Evolutionary conservation across 2,797 vertebrate species (phyloP), one percentile per base, ranked within the genome.

Genomic region (Coilia nasus): DNA sequence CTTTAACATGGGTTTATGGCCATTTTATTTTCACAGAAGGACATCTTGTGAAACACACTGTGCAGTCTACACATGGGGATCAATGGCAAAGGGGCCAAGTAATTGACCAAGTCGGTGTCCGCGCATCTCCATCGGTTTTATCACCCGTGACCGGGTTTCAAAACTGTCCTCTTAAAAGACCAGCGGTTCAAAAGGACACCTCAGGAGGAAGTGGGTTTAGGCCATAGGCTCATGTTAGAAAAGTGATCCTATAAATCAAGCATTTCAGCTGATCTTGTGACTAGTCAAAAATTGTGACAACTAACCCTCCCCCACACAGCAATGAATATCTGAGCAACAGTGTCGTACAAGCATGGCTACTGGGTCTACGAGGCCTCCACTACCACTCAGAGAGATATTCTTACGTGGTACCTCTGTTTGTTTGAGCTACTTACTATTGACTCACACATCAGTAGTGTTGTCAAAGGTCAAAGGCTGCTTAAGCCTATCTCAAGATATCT

Each of bases 1-100:
- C 86, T 87, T 56, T 85, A 85, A 90, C 85, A 87, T 88, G 86
- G 84, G 81, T 88, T 87, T 87, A 90, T 86, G 82, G 82, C 67
- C 25, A 15, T 19, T 84, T 59, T 84, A 78, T 64, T 85, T 75
- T 1, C 15, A 59, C 57, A 59, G 5, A 44, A 44, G 35, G 35
- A 78, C 4, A 21, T 78, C 71, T 35, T 17, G 41, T 44, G 35
- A 6, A 44, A 17, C 31, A 11, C 35, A 41, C 5, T 41, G 35
- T 41, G 35, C 35, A 41, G 35, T 41, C 35, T 41, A 41, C 35
- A 41, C 35, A 44, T 15, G 44, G 31, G 62, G 54, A 83, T 57
- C 23, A 21, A 84, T 84, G 23, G 54, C 44, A 0, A 25, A 86
- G 41, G 28, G 3, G 54, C 67, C 46, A 44, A 47, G 54, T 75